Evolutionary conservation across 2,113 vertebrate species (phyloP).

Genomic region (Oxygymnocypris stewartii): DNA sequence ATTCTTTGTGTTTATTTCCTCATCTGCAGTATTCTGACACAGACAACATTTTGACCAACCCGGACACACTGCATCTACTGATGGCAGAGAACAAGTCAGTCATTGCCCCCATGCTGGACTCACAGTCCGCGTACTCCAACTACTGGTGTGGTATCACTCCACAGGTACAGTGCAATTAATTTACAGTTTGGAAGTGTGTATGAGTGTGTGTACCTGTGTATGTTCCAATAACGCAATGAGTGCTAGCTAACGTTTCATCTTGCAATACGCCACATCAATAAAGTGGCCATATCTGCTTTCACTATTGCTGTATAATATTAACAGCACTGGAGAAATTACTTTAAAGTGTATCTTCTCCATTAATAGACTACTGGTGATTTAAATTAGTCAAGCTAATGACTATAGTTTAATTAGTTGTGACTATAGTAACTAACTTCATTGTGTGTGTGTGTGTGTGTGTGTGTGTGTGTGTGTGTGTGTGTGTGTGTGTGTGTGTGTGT

Average conservation of each 20-base stretch:
- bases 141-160: constrained; percentile 98
- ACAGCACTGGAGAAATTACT: neutral
- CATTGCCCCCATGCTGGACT: constrained; percentile 92
- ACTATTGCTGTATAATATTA: neutral
- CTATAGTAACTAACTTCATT: neutral
- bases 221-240: neutral
- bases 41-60: constrained; percentile 92
- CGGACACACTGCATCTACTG: constrained; percentile 83
- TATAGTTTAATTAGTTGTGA: neutral
- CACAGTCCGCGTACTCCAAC: constrained; percentile 93
- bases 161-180: constrained; percentile 75
- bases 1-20: neutral
- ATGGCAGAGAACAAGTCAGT: constrained; percentile 85
- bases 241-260: neutral
- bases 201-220: neutral
- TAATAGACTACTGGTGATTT: neutral
- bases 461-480: neutral
- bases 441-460: neutral
- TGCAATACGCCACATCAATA: neutral
- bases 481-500: neutral
- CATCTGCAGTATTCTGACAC: constrained; percentile 85
- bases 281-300: neutral
- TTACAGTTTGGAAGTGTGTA: neutral
- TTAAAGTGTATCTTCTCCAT: neutral
- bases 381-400: neutral